These are phyloP conservation scores for Timema cristinae DNA, from an alignment of 2,888 invertebrate species.

Conservation along the genomic window DNA sequence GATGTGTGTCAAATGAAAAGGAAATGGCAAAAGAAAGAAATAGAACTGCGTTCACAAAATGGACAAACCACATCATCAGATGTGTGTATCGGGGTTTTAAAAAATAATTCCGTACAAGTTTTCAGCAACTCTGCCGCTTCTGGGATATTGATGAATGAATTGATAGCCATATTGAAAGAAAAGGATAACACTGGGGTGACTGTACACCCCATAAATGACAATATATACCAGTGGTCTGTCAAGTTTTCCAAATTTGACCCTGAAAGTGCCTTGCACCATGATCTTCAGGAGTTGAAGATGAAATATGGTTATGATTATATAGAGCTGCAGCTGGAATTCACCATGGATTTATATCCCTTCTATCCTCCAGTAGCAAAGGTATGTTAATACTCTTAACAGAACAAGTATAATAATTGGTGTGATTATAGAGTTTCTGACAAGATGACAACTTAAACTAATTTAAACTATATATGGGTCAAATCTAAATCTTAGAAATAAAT, in stretches of 20 bases:
- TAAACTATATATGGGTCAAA: too few relatives aligned
- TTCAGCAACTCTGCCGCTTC: constrained; percentile 43
- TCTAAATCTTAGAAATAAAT: too few relatives aligned
- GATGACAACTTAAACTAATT: too few relatives aligned
- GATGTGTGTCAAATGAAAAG: constrained; percentile 29
- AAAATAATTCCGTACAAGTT: constrained; percentile 37
- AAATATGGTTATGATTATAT: constrained; percentile 41
- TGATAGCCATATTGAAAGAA: constrained; percentile 40
- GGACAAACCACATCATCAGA: constrained; percentile 32
- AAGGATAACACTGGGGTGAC: constrained; percentile 37
- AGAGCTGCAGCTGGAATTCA: constrained; percentile 43
- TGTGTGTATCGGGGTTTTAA: constrained; percentile 28
- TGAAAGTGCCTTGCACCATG: constrained; percentile 35
- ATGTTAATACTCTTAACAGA: too few relatives aligned
- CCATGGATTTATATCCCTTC: constrained; percentile 44
- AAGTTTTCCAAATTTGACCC: constrained; percentile 39
- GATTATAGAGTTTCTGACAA: too few relatives aligned
- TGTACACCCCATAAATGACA: constrained; percentile 42
- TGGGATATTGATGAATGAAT: constrained; percentile 43
- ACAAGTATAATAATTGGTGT: too few relatives aligned
- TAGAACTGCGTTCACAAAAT: constrained; percentile 29
- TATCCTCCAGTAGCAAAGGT: constrained; percentile 38
- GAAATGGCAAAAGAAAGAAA: constrained; percentile 32
- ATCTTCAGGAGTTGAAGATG: constrained; percentile 37
- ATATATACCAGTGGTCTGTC: constrained; percentile 43